Conservation (phyloP, 2,113 vertebrate species). For the Ovis canadensis region DNA sequence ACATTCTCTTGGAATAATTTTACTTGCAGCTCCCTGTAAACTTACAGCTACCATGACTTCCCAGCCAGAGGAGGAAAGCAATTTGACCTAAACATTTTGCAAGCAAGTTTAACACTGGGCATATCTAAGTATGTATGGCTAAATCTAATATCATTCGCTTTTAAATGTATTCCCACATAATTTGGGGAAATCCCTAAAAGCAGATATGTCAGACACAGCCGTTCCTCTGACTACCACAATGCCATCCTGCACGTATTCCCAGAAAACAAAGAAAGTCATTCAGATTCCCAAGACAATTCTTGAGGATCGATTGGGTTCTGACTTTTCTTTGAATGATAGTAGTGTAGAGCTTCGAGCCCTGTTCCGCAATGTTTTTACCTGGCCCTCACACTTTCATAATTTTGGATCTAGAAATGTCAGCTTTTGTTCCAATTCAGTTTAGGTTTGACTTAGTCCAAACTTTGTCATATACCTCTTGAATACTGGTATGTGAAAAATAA, state of each 20-base stretch:
- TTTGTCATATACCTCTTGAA: background rate
- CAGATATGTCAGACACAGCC: background rate
- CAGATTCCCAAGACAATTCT: background rate
- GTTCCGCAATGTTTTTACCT: background rate
- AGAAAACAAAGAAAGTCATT: slow-evolving; percentile 9
- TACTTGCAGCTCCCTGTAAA: background rate
- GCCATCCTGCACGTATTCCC: background rate
- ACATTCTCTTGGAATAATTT: background rate
- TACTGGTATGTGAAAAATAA: background rate
- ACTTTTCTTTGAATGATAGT: background rate
- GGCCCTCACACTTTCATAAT: background rate
- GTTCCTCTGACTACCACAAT: background rate
- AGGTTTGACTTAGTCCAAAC: background rate
- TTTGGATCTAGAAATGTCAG: background rate
- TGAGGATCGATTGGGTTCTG: background rate
- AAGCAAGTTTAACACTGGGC: background rate
- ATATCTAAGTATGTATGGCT: background rate
- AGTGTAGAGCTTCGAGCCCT: background rate
- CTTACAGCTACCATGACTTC: background rate
- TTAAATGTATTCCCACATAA: background rate
- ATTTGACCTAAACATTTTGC: slow-evolving; percentile 16
- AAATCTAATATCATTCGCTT: slow-evolving; percentile 9
- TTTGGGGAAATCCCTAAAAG: background rate
- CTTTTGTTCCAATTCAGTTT: background rate
- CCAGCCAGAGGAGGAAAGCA: background rate